Base-by-base conservation (phyloP, 2,888 invertebrate genomes). In the Eubasilissa splendida region DNA sequence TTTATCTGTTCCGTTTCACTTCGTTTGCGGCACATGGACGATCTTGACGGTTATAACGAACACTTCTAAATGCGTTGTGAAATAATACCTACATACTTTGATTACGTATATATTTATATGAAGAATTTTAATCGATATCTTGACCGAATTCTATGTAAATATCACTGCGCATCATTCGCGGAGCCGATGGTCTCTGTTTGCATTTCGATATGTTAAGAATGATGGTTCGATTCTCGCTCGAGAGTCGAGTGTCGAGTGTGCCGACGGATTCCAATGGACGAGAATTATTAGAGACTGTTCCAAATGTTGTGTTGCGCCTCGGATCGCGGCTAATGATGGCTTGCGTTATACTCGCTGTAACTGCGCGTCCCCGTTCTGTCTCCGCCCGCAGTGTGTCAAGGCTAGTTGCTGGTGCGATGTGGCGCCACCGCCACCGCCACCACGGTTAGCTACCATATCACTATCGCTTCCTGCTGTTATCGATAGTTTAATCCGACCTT, bases 341-440 rank as follows among this genome's bases (percentile, higher is more conserved):
- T 71, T 71, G 71, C 71, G 71, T 54, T 73, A 9, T n/a, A 33
- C 56, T 66, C 68, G 50, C n/a, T 73, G 42, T 58, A 56, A 73
- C 71, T 56, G 53, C 76, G 50, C 53, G 76, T 60, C 65, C 76
- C 65, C 76, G 65, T 76, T 76, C 75, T 75, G 50, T n/a, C 52
- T n/a, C 59, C 4, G 11, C 1, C 22, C 60, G 12, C 9, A 76
- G 76, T 76, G 65, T 76, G 76, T 65, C 76, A 76, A 76, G 76
- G 76, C 65, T 76, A 53, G 42, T 50, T 14, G 60, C 22, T 63
- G 50, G 70, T 56, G 53, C 70, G 10, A 33, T 22, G 71, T 73
- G 71, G 71, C 71, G 71, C 71, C 71, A 73, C 56, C 56, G 70
- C 10, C 4, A 2, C 31, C 12, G 63, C 63, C 63, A 2, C 60